Conservation (phyloP, 1,140 invertebrate species). For the Nasonia vitripennis region DNA sequence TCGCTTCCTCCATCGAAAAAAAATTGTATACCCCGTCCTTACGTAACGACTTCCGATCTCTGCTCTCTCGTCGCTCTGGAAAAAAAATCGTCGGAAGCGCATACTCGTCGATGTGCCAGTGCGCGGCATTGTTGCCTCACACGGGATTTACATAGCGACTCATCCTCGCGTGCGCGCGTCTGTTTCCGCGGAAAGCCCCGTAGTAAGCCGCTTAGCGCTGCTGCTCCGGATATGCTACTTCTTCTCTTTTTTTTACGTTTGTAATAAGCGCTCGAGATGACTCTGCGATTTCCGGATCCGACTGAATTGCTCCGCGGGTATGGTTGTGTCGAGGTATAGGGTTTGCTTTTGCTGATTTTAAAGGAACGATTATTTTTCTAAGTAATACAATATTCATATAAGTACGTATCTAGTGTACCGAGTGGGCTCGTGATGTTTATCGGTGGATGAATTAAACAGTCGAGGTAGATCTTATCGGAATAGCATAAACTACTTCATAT, state of each 20-base stretch:
- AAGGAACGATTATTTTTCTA: neutral
- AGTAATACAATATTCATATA: neutral
- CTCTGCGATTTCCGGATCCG: slow-evolving; percentile 28
- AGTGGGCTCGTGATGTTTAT: neutral
- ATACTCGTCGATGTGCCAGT: neutral
- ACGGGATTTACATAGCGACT: slow-evolving; percentile 29
- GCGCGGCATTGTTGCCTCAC: neutral
- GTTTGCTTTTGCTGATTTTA: neutral
- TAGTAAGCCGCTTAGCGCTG: slow-evolving; percentile 21
- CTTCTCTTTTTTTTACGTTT: neutral
- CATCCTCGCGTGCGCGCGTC: neutral
- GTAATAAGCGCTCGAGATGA: slow-evolving; percentile 16
- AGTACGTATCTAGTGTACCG: neutral
- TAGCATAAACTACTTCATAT: neutral
- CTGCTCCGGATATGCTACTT: neutral
- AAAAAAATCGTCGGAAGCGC: slow-evolving; percentile 20
- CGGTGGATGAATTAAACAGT: neutral
- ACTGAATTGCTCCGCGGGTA: neutral
- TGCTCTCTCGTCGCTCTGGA: neutral
- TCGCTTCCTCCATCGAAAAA: neutral
- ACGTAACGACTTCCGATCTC: slow-evolving; percentile 5
- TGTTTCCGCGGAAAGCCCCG: neutral
- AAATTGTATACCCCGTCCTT: neutral
- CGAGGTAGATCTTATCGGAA: neutral
- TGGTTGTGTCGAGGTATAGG: neutral